Evolutionary conservation across 2,113 vertebrate genomes (phyloP).

Genomic region (Symphodus melops): DNA sequence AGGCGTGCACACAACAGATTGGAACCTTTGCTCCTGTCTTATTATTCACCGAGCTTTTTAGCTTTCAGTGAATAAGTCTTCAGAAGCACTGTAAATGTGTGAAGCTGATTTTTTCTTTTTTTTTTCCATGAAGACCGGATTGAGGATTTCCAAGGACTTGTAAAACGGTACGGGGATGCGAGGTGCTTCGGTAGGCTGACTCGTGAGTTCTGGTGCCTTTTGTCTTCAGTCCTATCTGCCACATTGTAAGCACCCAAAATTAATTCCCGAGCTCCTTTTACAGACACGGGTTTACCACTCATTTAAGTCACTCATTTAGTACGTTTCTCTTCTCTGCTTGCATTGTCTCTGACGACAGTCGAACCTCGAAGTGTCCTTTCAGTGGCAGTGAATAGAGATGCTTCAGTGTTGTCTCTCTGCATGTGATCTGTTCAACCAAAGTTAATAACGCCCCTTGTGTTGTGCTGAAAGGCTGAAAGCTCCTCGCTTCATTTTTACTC

Average conservation of each 20-base stretch:
- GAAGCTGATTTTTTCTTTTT: slow-evolving; percentile 12
- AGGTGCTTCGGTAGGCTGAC: slow-evolving; percentile 55
- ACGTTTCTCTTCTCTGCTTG: slow-evolving; percentile 5
- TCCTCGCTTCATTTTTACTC: slow-evolving; percentile 41
- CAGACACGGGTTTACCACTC: not conserved
- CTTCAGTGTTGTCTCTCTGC: slow-evolving; percentile 24
- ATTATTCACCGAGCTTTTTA: slow-evolving; percentile 33
- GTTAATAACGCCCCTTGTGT: slow-evolving; percentile 30
- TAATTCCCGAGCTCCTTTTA: not conserved
- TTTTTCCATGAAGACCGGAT: slow-evolving; percentile 36
- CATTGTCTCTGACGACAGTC: slow-evolving; percentile 20
- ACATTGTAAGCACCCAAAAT: slow-evolving; percentile 15
- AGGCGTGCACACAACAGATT: slow-evolving; percentile 42
- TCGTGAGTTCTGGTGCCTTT: slow-evolving; percentile 52
- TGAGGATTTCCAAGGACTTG: slow-evolving; percentile 57
- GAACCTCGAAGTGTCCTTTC: slow-evolving; percentile 26
- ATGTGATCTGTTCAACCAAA: slow-evolving; percentile 25
- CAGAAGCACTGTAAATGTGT: slow-evolving; percentile 19
- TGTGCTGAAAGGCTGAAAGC: slow-evolving; percentile 34
- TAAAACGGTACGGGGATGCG: slow-evolving; percentile 53
- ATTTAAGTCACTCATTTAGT: slow-evolving; percentile 1
- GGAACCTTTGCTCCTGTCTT: slow-evolving; percentile 11
- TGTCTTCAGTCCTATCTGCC: slow-evolving; percentile 67
- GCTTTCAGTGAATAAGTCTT: slow-evolving; percentile 28
- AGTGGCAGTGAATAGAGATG: slow-evolving; percentile 26